These are phyloP conservation scores for Struthio camelus DNA, from an alignment of 2,113 vertebrate species.

Conservation along the genomic window DNA sequence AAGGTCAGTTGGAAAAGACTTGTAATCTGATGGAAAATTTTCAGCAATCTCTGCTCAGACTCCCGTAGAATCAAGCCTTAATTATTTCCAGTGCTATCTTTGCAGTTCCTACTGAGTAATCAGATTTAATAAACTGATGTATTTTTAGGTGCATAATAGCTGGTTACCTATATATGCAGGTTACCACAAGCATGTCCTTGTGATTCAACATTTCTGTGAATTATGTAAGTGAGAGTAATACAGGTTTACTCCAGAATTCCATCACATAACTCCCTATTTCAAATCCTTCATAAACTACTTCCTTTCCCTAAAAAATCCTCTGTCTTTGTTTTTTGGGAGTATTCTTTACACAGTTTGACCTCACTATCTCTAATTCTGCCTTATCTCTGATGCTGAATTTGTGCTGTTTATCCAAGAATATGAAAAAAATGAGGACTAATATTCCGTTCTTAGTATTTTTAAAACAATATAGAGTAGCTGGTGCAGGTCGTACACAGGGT, in stretches of 20 bases:
- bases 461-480: neutral
- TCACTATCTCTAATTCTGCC: neutral
- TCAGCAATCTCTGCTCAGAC: neutral
- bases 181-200: too few relatives aligned
- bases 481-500: neutral
- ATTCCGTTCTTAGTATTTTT: neutral
- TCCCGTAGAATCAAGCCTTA: neutral
- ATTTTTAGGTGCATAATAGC: slow-evolving; percentile 6
- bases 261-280: neutral
- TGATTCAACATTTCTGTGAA: neutral
- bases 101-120: neutral
- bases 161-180: neutral
- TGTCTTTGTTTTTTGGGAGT: neutral
- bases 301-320: neutral
- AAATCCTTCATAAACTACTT: neutral
- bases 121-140: neutral
- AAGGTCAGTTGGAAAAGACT: neutral
- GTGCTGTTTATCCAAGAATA: neutral
- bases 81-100: neutral
- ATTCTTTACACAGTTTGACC: neutral
- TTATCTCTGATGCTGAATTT: neutral
- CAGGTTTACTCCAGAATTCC: neutral
- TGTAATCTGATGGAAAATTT: neutral
- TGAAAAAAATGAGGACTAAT: neutral
- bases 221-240: neutral